Percentiles rank a stretch among this genome's conserved stretches.
These are phyloP conservation scores for Apotomis turbidana DNA, from an alignment of 2,888 invertebrate species.

Conservation along the genomic window DNA sequence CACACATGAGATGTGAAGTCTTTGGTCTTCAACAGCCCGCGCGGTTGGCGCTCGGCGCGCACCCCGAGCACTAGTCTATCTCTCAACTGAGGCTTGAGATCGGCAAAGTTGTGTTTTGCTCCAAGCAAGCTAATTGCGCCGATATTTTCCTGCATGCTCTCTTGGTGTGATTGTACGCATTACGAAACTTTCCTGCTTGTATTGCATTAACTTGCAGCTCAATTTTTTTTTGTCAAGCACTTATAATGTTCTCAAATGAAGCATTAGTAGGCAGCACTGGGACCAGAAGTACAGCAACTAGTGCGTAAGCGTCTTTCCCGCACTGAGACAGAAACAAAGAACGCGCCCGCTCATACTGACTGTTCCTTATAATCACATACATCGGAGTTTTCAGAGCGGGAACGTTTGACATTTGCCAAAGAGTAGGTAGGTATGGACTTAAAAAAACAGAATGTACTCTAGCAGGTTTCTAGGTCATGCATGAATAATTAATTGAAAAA, in stretches of 20 bases:
- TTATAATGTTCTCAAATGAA: neutral
- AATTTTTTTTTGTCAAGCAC: neutral
- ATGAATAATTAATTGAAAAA: too few relatives aligned
- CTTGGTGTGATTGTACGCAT: neutral
- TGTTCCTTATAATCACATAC: conserved; percentile 23
- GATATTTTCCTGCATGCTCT: conserved; percentile 15
- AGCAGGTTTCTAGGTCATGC: too few relatives aligned
- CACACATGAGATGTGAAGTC: neutral
- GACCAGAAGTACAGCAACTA: neutral
- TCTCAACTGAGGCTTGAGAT: conserved; percentile 13
- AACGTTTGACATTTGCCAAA: too few relatives aligned
- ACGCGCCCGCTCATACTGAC: neutral
- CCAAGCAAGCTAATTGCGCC: neutral
- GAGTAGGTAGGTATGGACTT: too few relatives aligned
- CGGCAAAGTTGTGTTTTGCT: conserved; percentile 12
- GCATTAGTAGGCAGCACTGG: neutral
- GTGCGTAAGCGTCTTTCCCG: neutral
- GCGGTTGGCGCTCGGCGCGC: neutral
- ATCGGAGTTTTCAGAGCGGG: too few relatives aligned
- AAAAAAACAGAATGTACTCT: too few relatives aligned
- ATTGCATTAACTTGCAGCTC: conserved; percentile 6
- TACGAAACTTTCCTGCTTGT: conserved; percentile 14
- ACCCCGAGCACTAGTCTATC: conserved; percentile 18
- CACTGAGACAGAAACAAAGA: neutral
- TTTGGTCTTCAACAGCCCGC: neutral